Percentiles rank a stretch among this genome's conserved stretches.
Conservation (phyloP, 2,888 invertebrate species). For the Diloba caeruleocephala region DNA sequence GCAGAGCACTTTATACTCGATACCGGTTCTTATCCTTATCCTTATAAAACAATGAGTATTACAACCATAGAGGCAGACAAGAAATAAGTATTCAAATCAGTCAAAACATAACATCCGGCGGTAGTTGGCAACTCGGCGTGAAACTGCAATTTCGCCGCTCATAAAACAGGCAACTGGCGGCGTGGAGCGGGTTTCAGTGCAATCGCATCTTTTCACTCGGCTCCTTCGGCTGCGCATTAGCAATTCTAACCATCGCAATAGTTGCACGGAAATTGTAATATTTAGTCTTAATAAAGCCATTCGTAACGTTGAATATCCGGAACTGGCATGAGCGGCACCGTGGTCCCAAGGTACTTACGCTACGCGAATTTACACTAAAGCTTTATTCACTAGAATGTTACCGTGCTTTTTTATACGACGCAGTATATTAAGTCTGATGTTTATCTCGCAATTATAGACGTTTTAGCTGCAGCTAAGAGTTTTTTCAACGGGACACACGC, state of each 20-base stretch:
- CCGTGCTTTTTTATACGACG: conserved; percentile 25
- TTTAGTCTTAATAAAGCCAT: conserved; percentile 87
- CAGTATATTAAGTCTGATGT: conserved; percentile 18
- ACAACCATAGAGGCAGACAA: conserved; percentile 46
- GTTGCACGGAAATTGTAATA: conserved; percentile 85
- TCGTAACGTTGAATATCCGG: conserved; percentile 83
- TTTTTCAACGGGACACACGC: too few species aligned
- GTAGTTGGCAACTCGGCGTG: conserved; percentile 70
- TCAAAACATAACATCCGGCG: conserved; percentile 70
- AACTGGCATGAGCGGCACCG: conserved; percentile 72
- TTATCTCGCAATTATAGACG: conserved; percentile 36
- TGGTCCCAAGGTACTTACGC: conserved; percentile 62
- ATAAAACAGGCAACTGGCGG: conserved; percentile 77
- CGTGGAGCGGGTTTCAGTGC: conserved; percentile 69
- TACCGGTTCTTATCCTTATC: not conserved
- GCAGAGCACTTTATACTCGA: conserved; percentile 27
- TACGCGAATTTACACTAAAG: conserved; percentile 71
- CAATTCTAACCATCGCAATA: conserved; percentile 83
- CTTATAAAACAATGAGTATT: conserved; percentile 16
- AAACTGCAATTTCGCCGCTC: conserved; percentile 82
- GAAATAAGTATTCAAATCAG: conserved; percentile 72
- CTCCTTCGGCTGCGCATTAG: conserved; percentile 78
- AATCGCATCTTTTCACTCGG: conserved; percentile 83
- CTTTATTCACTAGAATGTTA: conserved; percentile 49
- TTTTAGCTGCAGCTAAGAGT: conserved; percentile 30